These are phyloP conservation scores for Empis livida DNA, from an alignment of 2,888 invertebrate species.

Conservation along the genomic window DNA sequence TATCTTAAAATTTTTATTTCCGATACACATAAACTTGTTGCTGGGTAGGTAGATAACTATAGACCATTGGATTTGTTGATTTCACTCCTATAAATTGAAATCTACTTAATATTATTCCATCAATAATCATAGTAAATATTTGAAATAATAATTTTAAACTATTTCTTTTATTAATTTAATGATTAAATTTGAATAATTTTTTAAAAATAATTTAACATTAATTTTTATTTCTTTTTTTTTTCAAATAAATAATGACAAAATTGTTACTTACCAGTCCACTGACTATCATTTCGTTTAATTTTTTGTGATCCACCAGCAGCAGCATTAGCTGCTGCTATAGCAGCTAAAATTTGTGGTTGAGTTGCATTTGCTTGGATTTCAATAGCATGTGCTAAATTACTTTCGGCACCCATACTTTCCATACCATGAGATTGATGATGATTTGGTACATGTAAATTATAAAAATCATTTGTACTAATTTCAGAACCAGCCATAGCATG, in stretches of 20 bases:
- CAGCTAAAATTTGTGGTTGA: slow-evolving; percentile 22
- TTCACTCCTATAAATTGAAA: not conserved
- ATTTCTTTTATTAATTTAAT: too few species aligned
- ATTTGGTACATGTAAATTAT: slow-evolving; percentile 20
- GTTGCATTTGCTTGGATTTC: slow-evolving; percentile 28
- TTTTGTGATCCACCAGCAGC: slow-evolving; percentile 24
- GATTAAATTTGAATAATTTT: too few species aligned
- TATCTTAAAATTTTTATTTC: not conserved
- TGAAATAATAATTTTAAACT: too few species aligned
- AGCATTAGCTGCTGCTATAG: slow-evolving; percentile 20
- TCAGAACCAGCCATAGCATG: slow-evolving; percentile 22
- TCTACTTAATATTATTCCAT: not conserved
- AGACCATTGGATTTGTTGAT: slow-evolving; percentile 4
- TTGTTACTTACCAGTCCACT: slow-evolving; percentile 23
- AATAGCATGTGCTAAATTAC: slow-evolving; percentile 27
- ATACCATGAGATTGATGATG: slow-evolving; percentile 26
- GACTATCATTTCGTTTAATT: slow-evolving; percentile 33
- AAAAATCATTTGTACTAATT: slow-evolving; percentile 26
- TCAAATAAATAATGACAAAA: not conserved
- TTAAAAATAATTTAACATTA: too few species aligned
- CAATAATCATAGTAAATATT: too few species aligned
- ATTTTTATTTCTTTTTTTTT: too few species aligned
- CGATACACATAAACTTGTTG: slow-evolving; percentile 9
- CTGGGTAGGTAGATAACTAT: slow-evolving; percentile 8
- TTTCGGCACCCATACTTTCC: slow-evolving; percentile 26